Evolutionary conservation across 1,140 invertebrate genomes (phyloP).

Genomic region (Leguminivora glycinivorella): DNA sequence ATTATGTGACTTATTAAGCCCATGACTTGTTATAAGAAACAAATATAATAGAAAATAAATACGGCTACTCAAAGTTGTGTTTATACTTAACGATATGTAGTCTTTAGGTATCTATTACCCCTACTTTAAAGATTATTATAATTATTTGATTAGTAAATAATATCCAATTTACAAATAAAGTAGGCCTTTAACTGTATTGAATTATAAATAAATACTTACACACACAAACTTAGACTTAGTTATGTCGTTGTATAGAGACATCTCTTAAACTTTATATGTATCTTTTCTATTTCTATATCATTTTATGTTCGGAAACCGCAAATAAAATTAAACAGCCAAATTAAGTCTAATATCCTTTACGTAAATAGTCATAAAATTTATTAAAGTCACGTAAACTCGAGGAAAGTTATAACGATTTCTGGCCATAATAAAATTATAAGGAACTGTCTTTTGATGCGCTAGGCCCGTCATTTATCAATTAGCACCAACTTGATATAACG

Average conservation of each 20-base stretch:
- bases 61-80: too few relatives aligned
- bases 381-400: slow-evolving; percentile 2
- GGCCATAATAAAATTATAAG: slow-evolving; percentile 18
- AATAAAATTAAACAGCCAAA: slow-evolving; percentile 1
- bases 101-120: too few relatives aligned
- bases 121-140: too few relatives aligned
- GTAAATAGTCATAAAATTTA: slow-evolving; percentile 19
- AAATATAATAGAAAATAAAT: too few relatives aligned
- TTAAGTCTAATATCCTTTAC: slow-evolving; percentile 6
- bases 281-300: background rate
- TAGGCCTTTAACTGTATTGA: background rate
- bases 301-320: slow-evolving; percentile 3
- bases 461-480: background rate
- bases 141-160: too few relatives aligned
- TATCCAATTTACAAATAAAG: too few relatives aligned
- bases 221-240: background rate
- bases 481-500: background rate
- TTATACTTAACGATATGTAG: too few relatives aligned
- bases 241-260: background rate
- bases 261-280: background rate
- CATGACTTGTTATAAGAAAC: too few relatives aligned
- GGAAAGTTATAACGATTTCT: slow-evolving; percentile 9
- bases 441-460: background rate
- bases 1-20: too few relatives aligned
- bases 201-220: too few relatives aligned